phyloP scores from a whole-genome alignment of 2,888 invertebrate species.

The Chloroclystis v-ata region DNA sequence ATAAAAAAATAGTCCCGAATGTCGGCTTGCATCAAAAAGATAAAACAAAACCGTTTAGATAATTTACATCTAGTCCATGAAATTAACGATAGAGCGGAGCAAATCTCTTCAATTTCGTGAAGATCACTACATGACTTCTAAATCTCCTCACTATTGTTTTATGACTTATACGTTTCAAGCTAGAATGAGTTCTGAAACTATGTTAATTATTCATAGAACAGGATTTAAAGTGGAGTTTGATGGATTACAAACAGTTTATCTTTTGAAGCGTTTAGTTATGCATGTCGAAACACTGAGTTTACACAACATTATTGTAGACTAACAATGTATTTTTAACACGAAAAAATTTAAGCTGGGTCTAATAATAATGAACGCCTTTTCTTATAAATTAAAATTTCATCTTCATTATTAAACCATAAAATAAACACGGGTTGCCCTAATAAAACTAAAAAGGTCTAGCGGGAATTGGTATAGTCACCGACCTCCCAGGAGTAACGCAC shows the following conservation, averaged over 20 bases:
- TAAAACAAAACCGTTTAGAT: neutral
- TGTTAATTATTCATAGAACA: neutral
- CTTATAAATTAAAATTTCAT: too few species aligned
- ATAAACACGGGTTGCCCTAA: too few species aligned
- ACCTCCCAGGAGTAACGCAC: too few species aligned
- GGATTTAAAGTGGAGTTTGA: constrained; percentile 2
- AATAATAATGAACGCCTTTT: too few species aligned
- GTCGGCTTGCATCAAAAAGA: neutral
- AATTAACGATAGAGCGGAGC: neutral
- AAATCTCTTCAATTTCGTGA: neutral
- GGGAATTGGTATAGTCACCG: too few species aligned
- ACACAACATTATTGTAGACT: too few species aligned
- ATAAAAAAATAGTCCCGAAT: neutral
- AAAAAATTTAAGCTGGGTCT: too few species aligned
- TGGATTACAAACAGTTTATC: constrained; percentile 1
- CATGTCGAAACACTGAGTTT: neutral
- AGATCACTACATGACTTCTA: neutral
- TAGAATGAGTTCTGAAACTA: neutral
- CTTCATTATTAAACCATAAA: too few species aligned
- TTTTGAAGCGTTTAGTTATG: neutral
- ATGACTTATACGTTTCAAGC: neutral
- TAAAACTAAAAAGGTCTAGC: too few species aligned
- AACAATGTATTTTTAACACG: too few species aligned
- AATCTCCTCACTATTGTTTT: neutral
- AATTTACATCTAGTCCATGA: constrained; percentile 1